Evolutionary conservation across 2,797 vertebrate species (phyloP), one percentile per base, ranked within the genome.

Genomic region (Ceryle rudis): DNA sequence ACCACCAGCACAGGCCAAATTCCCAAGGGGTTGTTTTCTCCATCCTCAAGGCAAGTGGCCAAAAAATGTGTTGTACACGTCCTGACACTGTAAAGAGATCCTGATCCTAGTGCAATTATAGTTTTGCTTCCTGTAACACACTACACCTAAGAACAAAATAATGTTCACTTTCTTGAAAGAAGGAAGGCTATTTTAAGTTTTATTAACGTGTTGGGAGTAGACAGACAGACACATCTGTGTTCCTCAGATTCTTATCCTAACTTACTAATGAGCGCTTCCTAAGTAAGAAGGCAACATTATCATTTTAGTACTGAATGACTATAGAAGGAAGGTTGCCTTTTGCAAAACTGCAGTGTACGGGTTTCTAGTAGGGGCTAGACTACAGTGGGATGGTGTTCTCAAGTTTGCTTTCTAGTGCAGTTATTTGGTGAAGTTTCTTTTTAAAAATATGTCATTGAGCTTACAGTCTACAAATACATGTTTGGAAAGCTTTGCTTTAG

Each of bases 1-100:
- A 15, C 13, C 60, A 65, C 35, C 58, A 61, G 16, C 0, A 0
- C 31, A 71, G 62, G 15, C 67, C 49, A 1, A 41, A 42, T 64
- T 89, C 41, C 10, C 23, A 51, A 37, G 44, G 21, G n/a, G 11
- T 66, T 66, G 11, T 52, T 66, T 9, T 52, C 35, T 46, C 23
- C 20, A 21, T 81, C 16, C 44, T 80, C n/a, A 78, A 64, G 26
- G 33, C 49, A 54, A 46, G 33, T 1, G 1, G 11, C 18, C 80
- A 65, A 21, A 75, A 88, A 93, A 29, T n/a, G 17, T 19, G 89
- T 54, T 46, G 70, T 66, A 13, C 3, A 9, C 1, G 0, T 39
- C 66, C 33, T 54, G 60, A 39, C 10, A 8, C 35, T 0, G 0
- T 35, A 49, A 89, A 73, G 82, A 41, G 21, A 93, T 25, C 23